phyloP scores from a whole-genome alignment of 2,113 vertebrate genomes.

The Pangasianodon hypophthalmus region DNA sequence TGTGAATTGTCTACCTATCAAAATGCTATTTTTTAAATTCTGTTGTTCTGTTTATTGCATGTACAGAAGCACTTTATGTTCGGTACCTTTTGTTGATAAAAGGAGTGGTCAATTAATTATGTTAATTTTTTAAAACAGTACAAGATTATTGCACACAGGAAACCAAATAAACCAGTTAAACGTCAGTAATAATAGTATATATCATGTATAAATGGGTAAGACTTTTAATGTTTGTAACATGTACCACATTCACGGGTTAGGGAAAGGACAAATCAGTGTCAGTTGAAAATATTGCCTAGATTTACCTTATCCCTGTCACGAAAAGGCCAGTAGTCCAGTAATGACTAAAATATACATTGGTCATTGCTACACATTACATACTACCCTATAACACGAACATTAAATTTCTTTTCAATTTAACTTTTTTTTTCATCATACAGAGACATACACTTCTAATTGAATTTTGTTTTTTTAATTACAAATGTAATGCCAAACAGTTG shows the following conservation, averaged over 20 bases:
- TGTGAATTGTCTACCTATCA: not conserved
- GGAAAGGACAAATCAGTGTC: not conserved
- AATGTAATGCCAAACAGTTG: not conserved
- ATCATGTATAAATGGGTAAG: constrained; percentile 4
- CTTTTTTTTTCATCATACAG: not conserved
- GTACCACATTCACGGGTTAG: not conserved
- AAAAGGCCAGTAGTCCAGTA: constrained; percentile 7
- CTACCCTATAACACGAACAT: not conserved
- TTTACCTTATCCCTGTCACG: not conserved
- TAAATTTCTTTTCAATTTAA: not conserved
- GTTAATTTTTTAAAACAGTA: not conserved
- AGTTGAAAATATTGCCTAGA: not conserved
- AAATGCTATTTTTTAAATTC: not conserved
- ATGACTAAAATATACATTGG: not conserved
- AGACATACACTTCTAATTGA: not conserved
- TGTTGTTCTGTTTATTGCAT: not conserved
- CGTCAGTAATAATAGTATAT: not conserved
- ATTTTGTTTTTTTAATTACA: not conserved
- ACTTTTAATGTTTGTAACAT: not conserved
- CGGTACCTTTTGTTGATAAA: not conserved
- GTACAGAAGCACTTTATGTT: constrained; percentile 10
- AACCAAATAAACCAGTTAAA: not conserved
- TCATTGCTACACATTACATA: not conserved
- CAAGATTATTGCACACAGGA: not conserved
- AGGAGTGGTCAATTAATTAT: not conserved